These are phyloP conservation scores for Dioctria rufipes DNA, from an alignment of 2,888 invertebrate genomes.

Conservation along the genomic window DNA sequence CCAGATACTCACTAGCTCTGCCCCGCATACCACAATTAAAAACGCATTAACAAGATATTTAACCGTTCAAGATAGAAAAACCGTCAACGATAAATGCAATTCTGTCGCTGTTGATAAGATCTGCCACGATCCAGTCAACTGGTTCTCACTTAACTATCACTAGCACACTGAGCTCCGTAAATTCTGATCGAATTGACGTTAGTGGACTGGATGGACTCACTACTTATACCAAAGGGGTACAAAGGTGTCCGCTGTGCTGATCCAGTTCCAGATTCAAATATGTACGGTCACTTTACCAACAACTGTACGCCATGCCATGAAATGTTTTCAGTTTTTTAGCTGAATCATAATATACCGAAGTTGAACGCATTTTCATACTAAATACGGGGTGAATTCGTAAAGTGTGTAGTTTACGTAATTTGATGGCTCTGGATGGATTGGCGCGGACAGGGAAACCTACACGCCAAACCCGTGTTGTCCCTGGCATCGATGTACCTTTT, in stretches of 20 bases:
- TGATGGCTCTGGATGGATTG: conserved; percentile 36
- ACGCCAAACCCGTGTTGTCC: too few relatives aligned
- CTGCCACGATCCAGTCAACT: conserved; percentile 51
- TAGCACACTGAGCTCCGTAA: conserved; percentile 12
- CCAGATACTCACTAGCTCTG: conserved; percentile 44
- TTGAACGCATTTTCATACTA: background rate
- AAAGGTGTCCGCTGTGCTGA: background rate
- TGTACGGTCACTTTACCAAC: conserved; percentile 7
- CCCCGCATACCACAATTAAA: conserved; percentile 62
- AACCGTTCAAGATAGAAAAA: conserved; percentile 56
- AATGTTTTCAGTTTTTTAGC: conserved; percentile 3
- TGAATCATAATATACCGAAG: too few relatives aligned
- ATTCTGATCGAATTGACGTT: conserved; percentile 19
- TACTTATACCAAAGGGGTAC: background rate
- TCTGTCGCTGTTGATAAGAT: conserved; percentile 41
- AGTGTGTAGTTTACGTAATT: conserved; percentile 58
- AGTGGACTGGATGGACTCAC: conserved; percentile 1
- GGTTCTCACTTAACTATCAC: conserved; percentile 47
- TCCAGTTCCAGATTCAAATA: conserved; percentile 35
- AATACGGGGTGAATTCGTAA: conserved; percentile 48
- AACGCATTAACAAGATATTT: conserved; percentile 63
- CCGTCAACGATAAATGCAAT: conserved; percentile 39
- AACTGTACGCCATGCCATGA: conserved; percentile 22
- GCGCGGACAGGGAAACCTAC: background rate
- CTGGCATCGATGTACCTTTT: too few relatives aligned